A percentile compares a stretch with the other conserved stretches of the same genome.
Evolutionary conservation across 2,888 invertebrate species (phyloP).

Genomic region (Ormyrus nitidulus): DNA sequence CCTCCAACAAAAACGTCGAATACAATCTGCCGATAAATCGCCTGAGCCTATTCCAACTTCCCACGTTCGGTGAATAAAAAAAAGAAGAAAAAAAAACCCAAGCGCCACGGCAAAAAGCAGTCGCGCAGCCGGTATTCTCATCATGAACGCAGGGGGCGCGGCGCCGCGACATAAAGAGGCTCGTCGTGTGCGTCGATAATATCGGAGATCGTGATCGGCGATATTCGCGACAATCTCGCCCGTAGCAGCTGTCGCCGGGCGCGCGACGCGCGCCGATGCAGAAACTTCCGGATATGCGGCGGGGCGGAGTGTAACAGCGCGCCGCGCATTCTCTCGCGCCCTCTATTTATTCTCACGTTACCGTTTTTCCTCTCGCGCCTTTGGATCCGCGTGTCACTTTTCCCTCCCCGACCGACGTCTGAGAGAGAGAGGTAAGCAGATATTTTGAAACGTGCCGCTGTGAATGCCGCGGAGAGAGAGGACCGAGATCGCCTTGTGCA

Average conservation of each 20-base stretch:
- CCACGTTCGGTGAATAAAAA: neutral
- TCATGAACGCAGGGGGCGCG: no score
- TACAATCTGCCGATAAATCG: no score
- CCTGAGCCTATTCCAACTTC: no score
- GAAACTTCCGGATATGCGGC: slow-evolving; percentile 20
- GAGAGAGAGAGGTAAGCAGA: neutral
- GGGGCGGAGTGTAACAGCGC: no score
- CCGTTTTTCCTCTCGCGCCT: neutral
- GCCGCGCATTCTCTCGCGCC: neutral
- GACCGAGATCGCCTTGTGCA: neutral
- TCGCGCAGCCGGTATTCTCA: no score
- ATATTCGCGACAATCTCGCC: slow-evolving; percentile 39
- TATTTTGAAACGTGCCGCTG: neutral
- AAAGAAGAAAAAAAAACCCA: neutral
- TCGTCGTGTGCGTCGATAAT: neutral
- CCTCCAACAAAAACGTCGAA: no score
- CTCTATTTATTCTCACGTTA: slow-evolving; percentile 14
- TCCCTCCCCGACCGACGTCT: no score
- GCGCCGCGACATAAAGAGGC: no score
- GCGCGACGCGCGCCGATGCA: neutral
- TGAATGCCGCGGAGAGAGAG: neutral
- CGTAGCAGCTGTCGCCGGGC: slow-evolving; percentile 31
- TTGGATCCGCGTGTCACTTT: no score
- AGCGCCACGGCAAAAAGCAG: no score
- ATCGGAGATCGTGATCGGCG: slow-evolving; percentile 47